Evolutionary conservation across 2,888 invertebrate genomes (phyloP).

Genomic region (Brachycybe producta): DNA sequence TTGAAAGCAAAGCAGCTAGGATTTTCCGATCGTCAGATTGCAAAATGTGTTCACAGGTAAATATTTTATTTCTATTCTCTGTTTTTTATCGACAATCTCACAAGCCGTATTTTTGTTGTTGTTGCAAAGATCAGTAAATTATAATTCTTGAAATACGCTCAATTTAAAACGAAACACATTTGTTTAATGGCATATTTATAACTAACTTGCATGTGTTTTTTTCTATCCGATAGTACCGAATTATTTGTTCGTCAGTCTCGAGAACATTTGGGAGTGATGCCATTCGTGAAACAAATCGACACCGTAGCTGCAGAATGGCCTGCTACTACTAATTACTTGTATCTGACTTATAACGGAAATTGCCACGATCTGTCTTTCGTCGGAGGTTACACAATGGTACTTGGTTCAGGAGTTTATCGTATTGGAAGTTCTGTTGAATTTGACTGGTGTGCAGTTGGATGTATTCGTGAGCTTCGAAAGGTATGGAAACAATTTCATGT

Average conservation of each 20-base stretch:
- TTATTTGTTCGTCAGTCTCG: slow-evolving; percentile 29
- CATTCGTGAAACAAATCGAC: slow-evolving; percentile 93
- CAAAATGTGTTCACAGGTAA: slow-evolving; percentile 59
- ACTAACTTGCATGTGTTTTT: background rate
- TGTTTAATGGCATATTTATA: background rate
- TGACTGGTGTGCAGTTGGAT: slow-evolving; percentile 98
- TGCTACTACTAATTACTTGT: slow-evolving; percentile 95
- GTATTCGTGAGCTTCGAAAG: slow-evolving; percentile 75
- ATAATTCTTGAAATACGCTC: background rate
- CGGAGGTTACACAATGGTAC: slow-evolving; percentile 69
- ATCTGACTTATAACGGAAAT: slow-evolving; percentile 84
- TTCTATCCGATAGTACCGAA: slow-evolving; percentile 33
- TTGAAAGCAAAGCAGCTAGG: slow-evolving; percentile 81
- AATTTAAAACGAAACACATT: too few relatives aligned
- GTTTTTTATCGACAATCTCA: background rate
- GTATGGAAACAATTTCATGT: slow-evolving; percentile 24
- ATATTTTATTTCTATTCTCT: background rate
- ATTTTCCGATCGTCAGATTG: slow-evolving; percentile 95
- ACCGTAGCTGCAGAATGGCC: slow-evolving; percentile 99
- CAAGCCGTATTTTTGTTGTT: slow-evolving; percentile 17
- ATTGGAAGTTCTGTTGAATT: slow-evolving; percentile 99
- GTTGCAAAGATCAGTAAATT: slow-evolving; percentile 20
- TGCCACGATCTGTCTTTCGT: slow-evolving; percentile 57
- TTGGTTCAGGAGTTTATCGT: slow-evolving; percentile 91
- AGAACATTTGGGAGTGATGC: slow-evolving; percentile 46